Evolutionary conservation across 2,888 invertebrate species (phyloP), one percentile per base, ranked within the genome.

Genomic region (Machimus rusticus): DNA sequence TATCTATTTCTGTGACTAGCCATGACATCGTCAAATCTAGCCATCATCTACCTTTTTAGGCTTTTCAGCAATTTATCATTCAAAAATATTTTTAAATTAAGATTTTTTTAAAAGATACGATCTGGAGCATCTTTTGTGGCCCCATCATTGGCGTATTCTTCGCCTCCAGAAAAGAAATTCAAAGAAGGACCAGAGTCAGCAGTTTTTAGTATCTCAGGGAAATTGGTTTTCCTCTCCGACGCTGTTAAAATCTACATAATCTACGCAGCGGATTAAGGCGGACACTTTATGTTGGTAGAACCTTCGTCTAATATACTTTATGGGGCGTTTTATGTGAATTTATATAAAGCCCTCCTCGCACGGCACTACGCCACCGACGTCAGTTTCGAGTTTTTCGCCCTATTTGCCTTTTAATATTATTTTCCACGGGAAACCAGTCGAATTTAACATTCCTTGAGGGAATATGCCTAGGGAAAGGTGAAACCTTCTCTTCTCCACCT

Each of bases 231-330:
- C 14, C 43, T 23, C 43, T 78, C 5, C 43, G 23, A 1, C 19
- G 43, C 37, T 43, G 78, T 78, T 23, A 78, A 78, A 78, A 78
- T 78, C 43, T 78, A 43, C 78, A 78, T 39, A 78, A 78, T 78
- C 39, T 78, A 78, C 37, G 43, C 78, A 39, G 19, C 23, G 37
- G 78, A 78, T 39, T 23, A 76, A 34, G 37, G 78, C 39, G 23
- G 39, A 23, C 37, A 39, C 37, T 39, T 43, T 39, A 78, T 39
- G 43, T 43, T 23, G 23, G 37, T 43, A 39, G 43, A 78, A 78
- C 78, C 78, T 39, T 78, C 78, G 23, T 39, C 43, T 66, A 66
- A 66, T 66, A 78, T 37, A 78, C 43, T 78, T 78, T 39, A 78
- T 78, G 39, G 37, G 6, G 37, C 39, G 43, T 78, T 78, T 78